Evolutionary conservation across 2,797 vertebrate species (phyloP), one percentile per base, ranked within the genome.

Genomic region (Sebastes diaconus): DNA sequence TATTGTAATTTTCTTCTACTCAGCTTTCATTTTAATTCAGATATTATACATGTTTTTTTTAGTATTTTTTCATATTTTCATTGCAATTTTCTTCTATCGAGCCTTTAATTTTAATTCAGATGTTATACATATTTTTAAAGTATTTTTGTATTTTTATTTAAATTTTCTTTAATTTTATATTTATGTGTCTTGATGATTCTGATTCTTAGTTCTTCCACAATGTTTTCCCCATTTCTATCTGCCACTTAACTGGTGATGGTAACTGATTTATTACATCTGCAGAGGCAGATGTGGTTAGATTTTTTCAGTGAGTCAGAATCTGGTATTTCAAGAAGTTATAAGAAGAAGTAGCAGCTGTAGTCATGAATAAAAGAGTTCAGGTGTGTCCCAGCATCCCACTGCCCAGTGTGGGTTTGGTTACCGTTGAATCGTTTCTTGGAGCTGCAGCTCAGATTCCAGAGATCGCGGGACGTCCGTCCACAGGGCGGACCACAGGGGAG

Each of bases 401-500:
- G 30, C 22, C n/a, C 25, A 7, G 36, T 58, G 34, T 50, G 22
- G 50, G 20, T 77, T 54, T 54, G 24, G 64, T 75, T 55, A 50
- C 25, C 20, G 39, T 14, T 24, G 7, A 57, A 65, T 32, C 25
- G 25, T 71, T 84, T 77, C 66, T 73, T 68, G 20, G 55, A 78
- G 10, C 30, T 76, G 16, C 18, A 39, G 22, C 60, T 74, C 68
- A 66, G 69, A 77, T 73, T 82, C 32, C 52, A 72, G 50, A n/a
- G 10, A 66, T 60, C 4, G 22, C 61, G 34, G 71, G 67, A 65
- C 20, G 6, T 70, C 66, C 14, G 32, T 84, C 76, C 25, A 29
- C 76, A 22, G 32, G 34, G 14, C 0, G 10, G 18, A 18, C 61
- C n/a, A 9, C 14, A 42, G 63, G 25, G 52, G 30, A 78, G 34